Base-by-base conservation (phyloP, 2,888 invertebrate species). In the Apodemia zela region DNA sequence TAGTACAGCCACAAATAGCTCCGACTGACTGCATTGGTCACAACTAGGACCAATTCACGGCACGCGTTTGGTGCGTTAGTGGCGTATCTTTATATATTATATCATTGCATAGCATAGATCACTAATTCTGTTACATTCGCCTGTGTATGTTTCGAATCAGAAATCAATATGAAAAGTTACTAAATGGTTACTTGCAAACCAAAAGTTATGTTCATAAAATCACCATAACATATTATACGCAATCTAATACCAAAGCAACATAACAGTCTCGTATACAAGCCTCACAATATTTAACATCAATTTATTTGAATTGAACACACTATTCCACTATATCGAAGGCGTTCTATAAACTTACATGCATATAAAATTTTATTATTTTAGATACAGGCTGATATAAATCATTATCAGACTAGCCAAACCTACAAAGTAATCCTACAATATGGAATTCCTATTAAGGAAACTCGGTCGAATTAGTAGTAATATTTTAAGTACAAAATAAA, bases 331-430 rank as follows among this genome's bases (percentile, higher is more conserved):
- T 51, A 51, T 51, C 51, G 51, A 51, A 51, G 21, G 51, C 21
- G 21, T 51, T 21, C 54, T 51, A 51, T 51, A 54, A 54, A 54
- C 51, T 54, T 54, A 54, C 51, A 54, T 25, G 51, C 25, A 54
- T 54, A 54, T 54, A 54, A 54, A 54, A 25, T 54, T 54, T 54
- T 54, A 54, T 54, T 54, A 54, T 54, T 54, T 54, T 25, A 21
- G 51, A 54, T 54, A 54, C 25, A 54, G 51, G 21, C 51, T 21
- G 51, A 54, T 54, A 5, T 15, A 25, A 54, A 21, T 51, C 18
- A 25, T 18, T 18, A 8, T 8, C 8, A 0, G 33, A 8, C 33
- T 5, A 7, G 8, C 33, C 29, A 29, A 29, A 0, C 29, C 5
- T 29, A 29, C 5, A 3, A 29, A 29, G 5, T 29, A 4, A 29